Base-by-base conservation (phyloP, 2,888 invertebrate species). In the Arge pagana region DNA sequence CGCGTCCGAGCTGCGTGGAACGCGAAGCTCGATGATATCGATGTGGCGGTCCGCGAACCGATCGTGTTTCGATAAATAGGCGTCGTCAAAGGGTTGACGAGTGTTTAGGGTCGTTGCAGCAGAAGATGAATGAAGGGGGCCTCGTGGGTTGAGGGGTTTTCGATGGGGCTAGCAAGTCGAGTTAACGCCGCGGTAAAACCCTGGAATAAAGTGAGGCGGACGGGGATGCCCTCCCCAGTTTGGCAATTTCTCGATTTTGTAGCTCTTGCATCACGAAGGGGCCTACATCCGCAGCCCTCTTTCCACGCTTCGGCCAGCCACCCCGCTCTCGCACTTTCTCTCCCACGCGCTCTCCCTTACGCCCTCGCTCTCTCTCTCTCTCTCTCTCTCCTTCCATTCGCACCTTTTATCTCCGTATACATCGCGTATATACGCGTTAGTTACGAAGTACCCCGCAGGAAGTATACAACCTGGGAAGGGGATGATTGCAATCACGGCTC, bases 171-270 rank as follows among this genome's bases (percentile, higher is more conserved):
- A 45, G 33, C 45, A 68, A 69, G 71, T 70, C 66, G 64, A 71
- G 70, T 71, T 72, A 71, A 68, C 67, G 67, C 64, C 62, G 63
- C 57, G 61, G 69, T 70, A 71, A 71, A 70, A 68, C 63, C 68
- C 61, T 56, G 60, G 63, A 63, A 65, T 64, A 64, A 65, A 66
- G 65, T 64, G 63, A 52, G 54, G 43, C 57, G 54, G 51, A 48
- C 21, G 48, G 50, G 50, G 23, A 33, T 35, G 35, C 24, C 33
- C 35, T 33, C 35, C 35, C 45, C 31, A 23, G 54, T 60, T 58
- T 63, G 64, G 60, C 62, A 63, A 63, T 59, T 58, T 57, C 57
- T 56, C 58, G 57, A 58, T 45, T 45, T 16, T 45, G 11, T 33
- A 33, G 33, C 33, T 33, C 13, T 13, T n/a, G n/a, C n/a, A n/a